Base-by-base conservation (phyloP, 2,797 vertebrate genomes). In the Gephyroberyx darwinii region DNA sequence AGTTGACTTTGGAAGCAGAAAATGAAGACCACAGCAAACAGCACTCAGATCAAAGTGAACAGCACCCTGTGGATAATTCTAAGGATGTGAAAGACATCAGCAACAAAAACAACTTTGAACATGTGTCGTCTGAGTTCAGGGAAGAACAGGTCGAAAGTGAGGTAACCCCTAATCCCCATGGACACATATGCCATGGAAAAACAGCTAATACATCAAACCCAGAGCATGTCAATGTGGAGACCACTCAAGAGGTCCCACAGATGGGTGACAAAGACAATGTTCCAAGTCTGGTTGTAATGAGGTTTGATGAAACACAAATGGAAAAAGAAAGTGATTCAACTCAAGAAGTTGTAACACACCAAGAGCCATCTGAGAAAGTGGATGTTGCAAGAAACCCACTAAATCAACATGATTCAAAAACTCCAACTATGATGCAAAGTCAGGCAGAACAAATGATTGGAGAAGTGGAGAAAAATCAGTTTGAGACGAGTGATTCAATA, bases 401-500 rank as follows among this genome's bases (percentile, higher is more conserved):
- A 53, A 57, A n/a, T 14, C 19, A 5, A 3, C 31, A 5, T n/a
- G 35, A 79, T 65, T 66, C 78, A 59, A 75, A 81, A 30, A 58
- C 51, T 69, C 17, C 4, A 43, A 56, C 5, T 7, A 2, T 20
- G 51, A 13, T 4, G 7, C 55, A 63, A 26, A 67, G 41, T 65
- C 43, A 67, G 53, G 22, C 58, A 41, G 70, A 62, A 57, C 51
- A 63, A 3, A 6, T 17, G 12, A 65, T 4, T 0, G 3, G 1
- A 55, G 69, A 81, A 8, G 69, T n/a, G n/a, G n/a, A n/a, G n/a
- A n/a, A 60, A 75, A 80, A 72, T 62, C 53, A 17, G 5, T 8
- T 55, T 50, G 70, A 72, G 48, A 76, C 70, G 16, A 4, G 1
- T 33, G 51, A 78, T 53, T 64, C 71, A 39, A 31, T 19, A 47